phyloP scores from a whole-genome alignment of 1,140 invertebrate genomes.

The Sycophila sp. region DNA sequence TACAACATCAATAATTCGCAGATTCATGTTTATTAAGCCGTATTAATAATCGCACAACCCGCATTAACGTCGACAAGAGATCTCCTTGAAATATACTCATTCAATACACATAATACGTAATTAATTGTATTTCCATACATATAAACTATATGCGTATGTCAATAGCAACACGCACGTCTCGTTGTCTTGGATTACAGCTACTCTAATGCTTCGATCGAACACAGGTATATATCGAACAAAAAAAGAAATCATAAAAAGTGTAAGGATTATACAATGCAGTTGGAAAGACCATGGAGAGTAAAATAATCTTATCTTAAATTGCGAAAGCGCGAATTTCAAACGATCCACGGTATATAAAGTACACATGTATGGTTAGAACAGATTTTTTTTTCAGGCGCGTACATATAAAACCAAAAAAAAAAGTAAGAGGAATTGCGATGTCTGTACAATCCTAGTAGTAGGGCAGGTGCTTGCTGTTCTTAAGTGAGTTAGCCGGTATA shows the following conservation, averaged over 20 bases:
- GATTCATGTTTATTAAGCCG: background rate
- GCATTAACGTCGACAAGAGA: conserved; percentile 30
- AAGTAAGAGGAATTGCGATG: background rate
- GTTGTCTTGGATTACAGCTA: background rate
- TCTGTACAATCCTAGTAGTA: conserved; percentile 12
- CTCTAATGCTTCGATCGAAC: too few relatives aligned
- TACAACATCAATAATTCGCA: conserved; percentile 3
- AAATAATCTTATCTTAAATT: conserved; percentile 4
- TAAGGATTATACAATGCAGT: background rate
- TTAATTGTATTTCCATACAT: conserved; percentile 9
- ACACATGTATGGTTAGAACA: background rate
- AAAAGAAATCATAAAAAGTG: too few relatives aligned
- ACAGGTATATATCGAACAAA: too few relatives aligned
- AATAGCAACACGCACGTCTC: background rate
- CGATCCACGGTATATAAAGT: background rate
- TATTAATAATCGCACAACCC: background rate
- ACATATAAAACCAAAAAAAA: too few relatives aligned
- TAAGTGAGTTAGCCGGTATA: conserved; percentile 24
- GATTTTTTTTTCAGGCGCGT: too few relatives aligned
- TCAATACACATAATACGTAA: background rate
- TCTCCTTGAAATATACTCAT: conserved; percentile 29
- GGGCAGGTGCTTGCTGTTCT: conserved; percentile 20
- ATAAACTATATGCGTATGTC: background rate
- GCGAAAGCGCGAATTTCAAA: background rate
- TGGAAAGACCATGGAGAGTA: background rate